Evolutionary conservation across 2,113 vertebrate species (phyloP).

Genomic region (Anoplopoma fimbria): DNA sequence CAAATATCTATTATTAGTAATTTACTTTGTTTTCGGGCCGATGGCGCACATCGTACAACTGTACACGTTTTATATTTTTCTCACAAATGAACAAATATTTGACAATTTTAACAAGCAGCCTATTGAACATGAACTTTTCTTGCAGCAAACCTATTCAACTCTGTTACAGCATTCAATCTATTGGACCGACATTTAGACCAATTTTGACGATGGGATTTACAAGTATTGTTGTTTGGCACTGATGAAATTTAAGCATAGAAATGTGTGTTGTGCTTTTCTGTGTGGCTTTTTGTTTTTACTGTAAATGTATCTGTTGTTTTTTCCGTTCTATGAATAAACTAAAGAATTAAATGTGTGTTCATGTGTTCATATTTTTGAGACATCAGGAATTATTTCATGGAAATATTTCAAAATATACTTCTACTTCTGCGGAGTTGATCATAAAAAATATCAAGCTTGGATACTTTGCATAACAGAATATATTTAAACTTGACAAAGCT

Average conservation of each 20-base stretch:
- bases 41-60: background rate
- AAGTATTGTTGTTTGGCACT: conserved; percentile 32
- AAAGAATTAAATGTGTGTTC: background rate
- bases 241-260: conserved; percentile 3
- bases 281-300: background rate
- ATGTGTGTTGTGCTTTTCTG: conserved; percentile 31
- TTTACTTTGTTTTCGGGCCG: background rate
- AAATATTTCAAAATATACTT: background rate
- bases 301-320: conserved; percentile 20
- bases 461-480: background rate
- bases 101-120: background rate
- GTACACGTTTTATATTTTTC: background rate
- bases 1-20: background rate
- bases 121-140: background rate
- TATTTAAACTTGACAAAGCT: background rate
- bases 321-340: conserved; percentile 45
- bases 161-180: conserved; percentile 50
- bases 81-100: background rate
- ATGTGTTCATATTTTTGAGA: background rate
- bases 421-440: background rate
- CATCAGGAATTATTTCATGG: background rate
- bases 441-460: background rate
- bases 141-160: background rate
- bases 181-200: background rate
- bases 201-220: background rate